Base-by-base conservation (phyloP, 2,888 invertebrate genomes). In the Drosophila differens region DNA sequence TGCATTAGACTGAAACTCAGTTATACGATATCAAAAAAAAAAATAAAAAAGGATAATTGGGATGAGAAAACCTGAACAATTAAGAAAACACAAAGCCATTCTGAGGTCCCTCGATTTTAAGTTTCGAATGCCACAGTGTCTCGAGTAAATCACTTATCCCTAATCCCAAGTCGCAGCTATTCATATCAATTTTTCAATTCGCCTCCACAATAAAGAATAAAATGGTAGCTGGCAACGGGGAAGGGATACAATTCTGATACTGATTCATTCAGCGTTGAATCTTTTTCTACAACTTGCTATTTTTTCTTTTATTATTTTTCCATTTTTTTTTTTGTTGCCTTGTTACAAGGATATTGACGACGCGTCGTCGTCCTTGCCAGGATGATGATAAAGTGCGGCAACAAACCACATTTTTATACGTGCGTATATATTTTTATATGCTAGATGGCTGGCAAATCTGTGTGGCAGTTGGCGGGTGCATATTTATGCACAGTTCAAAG, bases 401-500 rank as follows among this genome's bases (percentile, higher is more conserved):
- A 63, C 91, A 90, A 85, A 85, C 89, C 91, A 69, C 87, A 90
- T 77, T 60, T 71, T 70, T 81, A 64, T 82, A 59, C 60, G 51
- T 55, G 37, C 25, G 4, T 39, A 28, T 41, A 55, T 66, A 57
- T 73, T 73, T 66, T 44, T 37, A 44, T 67, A 60, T 60, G 71
- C 33, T 65, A 44, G 79, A 51, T 61, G 63, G 49, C 51, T 70
- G 54, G 74, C 60, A 67, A 67, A 68, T 68, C 81, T 71, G 55
- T 70, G 53, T 70, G 66, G 55, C 73, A 60, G 64, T 70, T 72
- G 82, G 62, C 68, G 68, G 85, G 55, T 76, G 85, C 91, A 91
- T 91, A 91, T 92, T 91, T 92, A 90, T 90, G 91, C 84, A 85
- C 83, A 92, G 92, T 90, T 92, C 92, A 92, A 90, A 92, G 92